phyloP scores from a whole-genome alignment of 2,797 vertebrate species.

The Enteromius treurensis region DNA sequence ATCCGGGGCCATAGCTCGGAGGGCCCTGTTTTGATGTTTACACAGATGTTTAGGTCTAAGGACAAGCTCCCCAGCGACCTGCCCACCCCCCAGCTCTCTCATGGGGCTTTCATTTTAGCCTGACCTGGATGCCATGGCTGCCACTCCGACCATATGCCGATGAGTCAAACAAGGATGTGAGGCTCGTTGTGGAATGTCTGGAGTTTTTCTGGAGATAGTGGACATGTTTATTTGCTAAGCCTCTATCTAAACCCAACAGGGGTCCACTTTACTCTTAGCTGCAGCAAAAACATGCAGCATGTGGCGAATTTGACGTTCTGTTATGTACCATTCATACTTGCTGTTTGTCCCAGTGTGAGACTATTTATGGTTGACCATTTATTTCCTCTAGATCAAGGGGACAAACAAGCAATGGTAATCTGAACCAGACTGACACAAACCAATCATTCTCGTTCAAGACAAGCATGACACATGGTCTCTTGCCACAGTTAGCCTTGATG shows the following conservation, averaged over 20 bases:
- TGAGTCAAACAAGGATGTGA: slow-evolving; percentile 56
- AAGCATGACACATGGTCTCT: background rate
- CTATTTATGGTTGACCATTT: background rate
- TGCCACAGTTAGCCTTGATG: background rate
- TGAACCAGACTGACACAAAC: slow-evolving; percentile 25
- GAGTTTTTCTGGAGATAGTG: slow-evolving; percentile 56
- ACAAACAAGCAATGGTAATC: background rate
- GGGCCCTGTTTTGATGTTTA: slow-evolving; percentile 86
- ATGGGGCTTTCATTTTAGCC: slow-evolving; percentile 62
- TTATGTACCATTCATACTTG: background rate
- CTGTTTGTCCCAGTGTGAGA: background rate
- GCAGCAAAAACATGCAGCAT: slow-evolving; percentile 4
- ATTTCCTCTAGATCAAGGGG: background rate
- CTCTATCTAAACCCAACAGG: slow-evolving; percentile 42
- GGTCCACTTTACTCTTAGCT: slow-evolving; percentile 19
- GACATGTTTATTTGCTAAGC: slow-evolving; percentile 59
- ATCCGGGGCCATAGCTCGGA: slow-evolving; percentile 71
- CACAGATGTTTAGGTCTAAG: slow-evolving; percentile 87
- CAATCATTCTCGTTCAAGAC: slow-evolving; percentile 15
- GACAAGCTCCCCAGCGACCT: slow-evolving; percentile 54
- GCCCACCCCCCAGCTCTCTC: slow-evolving; percentile 53
- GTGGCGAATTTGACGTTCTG: background rate
- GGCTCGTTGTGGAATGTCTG: slow-evolving; percentile 65
- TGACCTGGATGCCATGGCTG: slow-evolving; percentile 65
- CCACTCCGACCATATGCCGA: slow-evolving; percentile 64